phyloP scores from a whole-genome alignment of 2,113 vertebrate genomes.

The Salvelinus fontinalis region DNA sequence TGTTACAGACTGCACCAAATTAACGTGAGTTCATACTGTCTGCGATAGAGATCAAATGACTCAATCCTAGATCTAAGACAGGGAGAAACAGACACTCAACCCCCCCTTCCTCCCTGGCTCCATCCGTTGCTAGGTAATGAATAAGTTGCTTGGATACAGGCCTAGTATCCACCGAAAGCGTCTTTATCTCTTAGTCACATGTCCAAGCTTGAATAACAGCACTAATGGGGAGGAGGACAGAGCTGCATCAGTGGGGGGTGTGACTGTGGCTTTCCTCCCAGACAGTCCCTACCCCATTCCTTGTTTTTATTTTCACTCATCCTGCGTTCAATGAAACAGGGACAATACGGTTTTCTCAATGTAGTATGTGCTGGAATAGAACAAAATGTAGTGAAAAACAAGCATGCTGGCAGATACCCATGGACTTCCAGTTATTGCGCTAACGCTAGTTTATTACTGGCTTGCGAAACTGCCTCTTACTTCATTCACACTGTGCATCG shows the following conservation, averaged over 20 bases:
- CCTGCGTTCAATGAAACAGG: neutral
- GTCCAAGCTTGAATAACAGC: slow-evolving; percentile 60
- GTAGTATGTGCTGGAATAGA: neutral
- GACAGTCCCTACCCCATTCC: neutral
- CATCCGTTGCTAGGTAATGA: slow-evolving; percentile 71
- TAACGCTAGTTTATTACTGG: no score
- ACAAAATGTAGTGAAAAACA: neutral
- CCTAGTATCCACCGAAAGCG: slow-evolving; percentile 49
- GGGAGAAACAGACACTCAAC: slow-evolving; percentile 42
- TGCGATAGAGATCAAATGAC: slow-evolving; percentile 46
- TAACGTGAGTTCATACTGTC: neutral
- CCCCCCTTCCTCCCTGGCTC: slow-evolving; percentile 52
- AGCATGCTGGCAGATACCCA: neutral
- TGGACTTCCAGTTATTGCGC: neutral
- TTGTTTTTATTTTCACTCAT: neutral
- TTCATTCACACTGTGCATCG: no score
- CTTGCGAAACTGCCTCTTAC: no score
- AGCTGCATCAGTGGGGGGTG: slow-evolving; percentile 42
- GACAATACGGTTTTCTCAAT: neutral
- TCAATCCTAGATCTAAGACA: slow-evolving; percentile 55
- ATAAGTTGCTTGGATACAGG: slow-evolving; percentile 71
- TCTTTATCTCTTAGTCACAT: slow-evolving; percentile 68
- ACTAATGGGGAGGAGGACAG: slow-evolving; percentile 44
- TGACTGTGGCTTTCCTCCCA: slow-evolving; percentile 1
- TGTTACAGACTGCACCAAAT: no score